phyloP scores from a whole-genome alignment of 2,888 invertebrate species.

The Athalia cordata region DNA sequence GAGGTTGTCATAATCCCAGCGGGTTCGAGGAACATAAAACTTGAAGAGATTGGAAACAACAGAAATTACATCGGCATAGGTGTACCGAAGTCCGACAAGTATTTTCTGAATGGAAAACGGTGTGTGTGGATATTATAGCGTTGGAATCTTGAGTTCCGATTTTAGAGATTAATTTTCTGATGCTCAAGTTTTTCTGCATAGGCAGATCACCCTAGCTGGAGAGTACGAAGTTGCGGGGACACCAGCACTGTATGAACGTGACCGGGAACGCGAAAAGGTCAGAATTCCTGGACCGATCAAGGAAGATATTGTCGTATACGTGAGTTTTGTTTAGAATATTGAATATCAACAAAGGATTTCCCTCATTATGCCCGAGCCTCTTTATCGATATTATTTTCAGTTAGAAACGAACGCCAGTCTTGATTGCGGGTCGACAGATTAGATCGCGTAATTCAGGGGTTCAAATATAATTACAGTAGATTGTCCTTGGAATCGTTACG shows the following conservation, averaged over 20 bases:
- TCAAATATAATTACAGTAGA: too few species aligned
- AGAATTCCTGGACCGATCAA: constrained; percentile 79
- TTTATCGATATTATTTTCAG: too few species aligned
- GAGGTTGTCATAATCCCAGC: constrained; percentile 78
- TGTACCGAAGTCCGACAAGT: constrained; percentile 73
- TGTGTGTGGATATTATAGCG: constrained; percentile 66
- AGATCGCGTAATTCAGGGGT: too few species aligned
- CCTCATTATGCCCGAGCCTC: neutral
- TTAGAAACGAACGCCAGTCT: too few species aligned
- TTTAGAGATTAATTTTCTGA: constrained; percentile 46
- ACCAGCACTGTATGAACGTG: constrained; percentile 74
- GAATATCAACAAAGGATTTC: neutral
- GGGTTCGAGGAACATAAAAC: constrained; percentile 77
- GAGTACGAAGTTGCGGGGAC: constrained; percentile 74
- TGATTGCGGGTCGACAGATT: too few species aligned
- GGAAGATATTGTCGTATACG: constrained; percentile 78
- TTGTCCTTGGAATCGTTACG: too few species aligned
- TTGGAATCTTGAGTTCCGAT: constrained; percentile 44
- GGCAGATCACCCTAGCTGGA: constrained; percentile 72
- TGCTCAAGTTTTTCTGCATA: constrained; percentile 57
- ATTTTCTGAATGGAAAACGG: constrained; percentile 80
- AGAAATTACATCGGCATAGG: constrained; percentile 76
- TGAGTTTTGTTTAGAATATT: constrained; percentile 66
- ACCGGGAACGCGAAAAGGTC: constrained; percentile 76
- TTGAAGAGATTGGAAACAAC: constrained; percentile 75